These are phyloP conservation scores for Carterocephalus palaemon DNA, from an alignment of 2,888 invertebrate genomes.

Conservation along the genomic window DNA sequence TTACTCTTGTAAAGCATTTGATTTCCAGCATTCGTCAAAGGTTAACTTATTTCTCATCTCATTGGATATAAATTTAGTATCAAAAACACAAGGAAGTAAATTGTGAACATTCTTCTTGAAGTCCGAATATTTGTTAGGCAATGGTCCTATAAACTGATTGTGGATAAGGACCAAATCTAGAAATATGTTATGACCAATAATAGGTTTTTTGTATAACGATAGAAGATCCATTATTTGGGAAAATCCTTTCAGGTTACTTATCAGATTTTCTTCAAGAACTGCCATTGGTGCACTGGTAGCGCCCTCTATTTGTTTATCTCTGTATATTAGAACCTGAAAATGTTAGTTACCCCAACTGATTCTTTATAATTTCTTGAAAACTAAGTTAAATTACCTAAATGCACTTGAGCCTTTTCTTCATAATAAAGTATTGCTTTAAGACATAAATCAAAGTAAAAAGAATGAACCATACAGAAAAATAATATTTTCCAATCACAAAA, in stretches of 20 bases:
- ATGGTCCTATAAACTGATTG: slow-evolving; percentile 83
- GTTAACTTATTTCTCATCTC: slow-evolving; percentile 66
- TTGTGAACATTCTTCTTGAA: slow-evolving; percentile 82
- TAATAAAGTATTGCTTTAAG: too few species aligned
- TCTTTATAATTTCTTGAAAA: too few species aligned
- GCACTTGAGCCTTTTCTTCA: too few species aligned
- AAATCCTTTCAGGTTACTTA: slow-evolving; percentile 81
- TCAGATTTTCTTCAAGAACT: slow-evolving; percentile 69
- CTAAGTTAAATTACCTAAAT: too few species aligned
- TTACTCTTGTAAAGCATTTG: slow-evolving; percentile 74
- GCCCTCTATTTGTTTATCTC: slow-evolving; percentile 60
- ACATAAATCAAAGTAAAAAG: too few species aligned
- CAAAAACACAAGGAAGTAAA: slow-evolving; percentile 83
- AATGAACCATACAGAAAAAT: too few species aligned
- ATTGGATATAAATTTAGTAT: slow-evolving; percentile 85
- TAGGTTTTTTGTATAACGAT: slow-evolving; percentile 80
- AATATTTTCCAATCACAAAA: too few species aligned
- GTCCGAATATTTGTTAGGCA: slow-evolving; percentile 81
- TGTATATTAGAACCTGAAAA: slow-evolving; percentile 65
- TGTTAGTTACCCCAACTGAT: too few species aligned
- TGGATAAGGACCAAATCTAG: slow-evolving; percentile 84
- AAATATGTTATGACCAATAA: slow-evolving; percentile 87
- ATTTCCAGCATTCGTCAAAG: slow-evolving; percentile 71
- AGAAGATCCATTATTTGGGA: slow-evolving; percentile 82
- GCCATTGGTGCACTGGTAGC: slow-evolving; percentile 54